Evolutionary conservation across 1,140 invertebrate genomes (phyloP).

Genomic region (Drosophila pseudoobscura): DNA sequence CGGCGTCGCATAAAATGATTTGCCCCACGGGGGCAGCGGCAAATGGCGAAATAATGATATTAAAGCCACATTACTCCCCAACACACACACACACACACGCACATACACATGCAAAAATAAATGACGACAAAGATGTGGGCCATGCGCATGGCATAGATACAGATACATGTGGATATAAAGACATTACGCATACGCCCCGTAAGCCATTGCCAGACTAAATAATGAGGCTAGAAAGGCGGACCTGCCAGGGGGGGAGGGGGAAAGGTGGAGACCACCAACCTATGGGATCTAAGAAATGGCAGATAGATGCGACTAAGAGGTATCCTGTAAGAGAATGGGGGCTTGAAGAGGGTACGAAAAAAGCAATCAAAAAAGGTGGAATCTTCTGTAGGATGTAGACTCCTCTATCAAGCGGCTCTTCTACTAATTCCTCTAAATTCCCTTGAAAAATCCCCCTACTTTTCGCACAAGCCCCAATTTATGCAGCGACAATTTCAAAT

Average conservation of each 20-base stretch:
- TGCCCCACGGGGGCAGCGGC: constrained; percentile 22
- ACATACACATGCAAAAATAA: constrained; percentile 43
- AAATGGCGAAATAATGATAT: constrained; percentile 70
- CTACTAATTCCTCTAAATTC: too few species aligned
- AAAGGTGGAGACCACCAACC: not conserved
- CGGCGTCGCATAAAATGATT: constrained; percentile 47
- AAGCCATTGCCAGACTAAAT: constrained; percentile 38
- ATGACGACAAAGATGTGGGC: constrained; percentile 48
- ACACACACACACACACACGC: constrained; percentile 48
- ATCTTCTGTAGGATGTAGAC: too few species aligned
- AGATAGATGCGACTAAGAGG: not conserved
- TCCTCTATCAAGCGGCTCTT: too few species aligned
- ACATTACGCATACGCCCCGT: constrained; percentile 52
- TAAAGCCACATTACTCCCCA: constrained; percentile 71
- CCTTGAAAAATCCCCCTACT: not conserved
- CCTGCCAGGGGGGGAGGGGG: not conserved
- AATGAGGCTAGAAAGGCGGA: constrained; percentile 37
- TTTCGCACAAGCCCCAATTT: constrained; percentile 16
- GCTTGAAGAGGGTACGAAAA: too few species aligned
- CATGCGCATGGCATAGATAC: constrained; percentile 10
- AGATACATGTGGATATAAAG: constrained; percentile 20
- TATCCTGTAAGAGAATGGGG: too few species aligned
- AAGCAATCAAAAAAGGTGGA: too few species aligned
- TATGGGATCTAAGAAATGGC: too few species aligned
- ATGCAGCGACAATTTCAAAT: constrained; percentile 37